Evolutionary conservation across 2,113 vertebrate species (phyloP), one percentile per base, ranked within the genome.

Genomic region (Pelvicachromis taeniatus): DNA sequence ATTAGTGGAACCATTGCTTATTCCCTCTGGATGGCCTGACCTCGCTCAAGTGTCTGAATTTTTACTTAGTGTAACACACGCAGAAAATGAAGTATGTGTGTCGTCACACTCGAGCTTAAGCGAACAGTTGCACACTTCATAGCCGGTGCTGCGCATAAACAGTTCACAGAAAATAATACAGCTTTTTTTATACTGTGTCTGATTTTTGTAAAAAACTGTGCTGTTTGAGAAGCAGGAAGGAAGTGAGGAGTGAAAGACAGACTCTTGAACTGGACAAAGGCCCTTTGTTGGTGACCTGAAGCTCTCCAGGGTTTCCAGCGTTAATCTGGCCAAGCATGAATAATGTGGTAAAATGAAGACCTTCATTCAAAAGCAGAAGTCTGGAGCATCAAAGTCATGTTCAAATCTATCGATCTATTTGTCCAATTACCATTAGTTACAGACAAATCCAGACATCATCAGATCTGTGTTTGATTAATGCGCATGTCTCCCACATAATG

Each of bases 1-100:
- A 95, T 96, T 97, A 96, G 96, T 93, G 94, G 95, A 98, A 97
- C 97, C 96, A 97, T 97, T 97, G 96, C 95, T 97, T 96, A 96
- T 97, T 97, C 96, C 89, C 96, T 97, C 95, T 96, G 96, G 96
- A 97, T 95, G 95, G 96, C 94, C 93, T 95, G 90, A 96, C 95
- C 95, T 95, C 96, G 95, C 95, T 96, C 95, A 92, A 96, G 96
- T 96, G 96, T 97, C 96, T 97, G 96, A 95, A 96, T 98, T 96
- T 96, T 95, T 82, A 80, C 83, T 83, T 68, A 55, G 48, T 55
- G 45, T 54, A 63, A 65, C 88, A 88, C 86, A 87, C 35, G 80
- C 53, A 85, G 29, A 31, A 31, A 80, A 80, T 85, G 84, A 87
- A 78, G 81, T 89, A 91, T 87, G 87, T 83, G 78, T 77, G 53